These are phyloP conservation scores for Rapana venosa DNA, from an alignment of 2,888 invertebrate species.

Conservation along the genomic window DNA sequence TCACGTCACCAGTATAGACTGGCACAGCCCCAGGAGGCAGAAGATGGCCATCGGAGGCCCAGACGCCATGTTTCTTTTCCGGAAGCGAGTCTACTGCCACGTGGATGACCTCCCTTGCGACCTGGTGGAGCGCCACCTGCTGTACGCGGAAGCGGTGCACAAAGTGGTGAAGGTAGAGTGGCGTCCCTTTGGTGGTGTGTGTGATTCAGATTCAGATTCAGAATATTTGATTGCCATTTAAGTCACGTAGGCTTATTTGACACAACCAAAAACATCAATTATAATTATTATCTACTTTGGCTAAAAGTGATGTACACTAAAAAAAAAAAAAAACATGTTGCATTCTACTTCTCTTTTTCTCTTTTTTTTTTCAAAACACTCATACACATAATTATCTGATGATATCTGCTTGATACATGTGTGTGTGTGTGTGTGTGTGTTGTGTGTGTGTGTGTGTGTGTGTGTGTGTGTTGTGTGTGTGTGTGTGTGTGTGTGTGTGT, in stretches of 20 bases:
- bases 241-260: no score
- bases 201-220: no score
- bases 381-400: no score
- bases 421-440: no score
- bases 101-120: conserved; percentile 94
- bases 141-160: conserved; percentile 96
- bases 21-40: conserved; percentile 68
- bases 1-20: conserved; percentile 67
- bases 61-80: conserved; percentile 88
- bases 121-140: conserved; percentile 94
- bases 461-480: no score
- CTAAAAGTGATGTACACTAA: no score
- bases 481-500: no score
- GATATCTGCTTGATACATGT: no score
- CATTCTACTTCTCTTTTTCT: neutral
- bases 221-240: neutral
- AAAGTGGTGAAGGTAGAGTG: conserved; percentile 90
- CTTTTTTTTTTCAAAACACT: neutral
- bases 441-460: no score
- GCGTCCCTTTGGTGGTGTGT: neutral
- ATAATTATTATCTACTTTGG: no score
- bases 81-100: conserved; percentile 91
- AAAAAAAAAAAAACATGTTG: no score
- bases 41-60: conserved; percentile 66
- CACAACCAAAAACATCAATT: no score